Percentiles rank a stretch among this genome's conserved stretches.
Conservation (phyloP, 1,140 invertebrate genomes). For the Nymphalis io region DNA sequence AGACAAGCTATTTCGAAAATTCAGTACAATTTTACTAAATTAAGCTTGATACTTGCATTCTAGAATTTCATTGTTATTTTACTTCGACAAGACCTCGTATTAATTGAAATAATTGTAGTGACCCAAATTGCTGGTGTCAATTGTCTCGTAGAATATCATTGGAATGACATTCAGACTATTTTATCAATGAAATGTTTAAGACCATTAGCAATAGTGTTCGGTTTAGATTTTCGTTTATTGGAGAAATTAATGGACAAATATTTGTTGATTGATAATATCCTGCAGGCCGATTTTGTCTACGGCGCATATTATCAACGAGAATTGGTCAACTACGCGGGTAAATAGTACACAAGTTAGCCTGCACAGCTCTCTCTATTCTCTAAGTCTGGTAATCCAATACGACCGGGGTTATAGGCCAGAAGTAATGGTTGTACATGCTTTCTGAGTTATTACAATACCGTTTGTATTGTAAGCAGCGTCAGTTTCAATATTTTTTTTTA, state of each 20-base stretch:
- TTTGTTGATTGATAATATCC: no score
- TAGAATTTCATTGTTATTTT: neutral
- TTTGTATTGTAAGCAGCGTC: no score
- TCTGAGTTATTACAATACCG: no score
- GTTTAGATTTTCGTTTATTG: neutral
- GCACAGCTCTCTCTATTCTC: no score
- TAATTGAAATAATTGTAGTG: conserved; percentile 32
- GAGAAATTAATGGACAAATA: neutral
- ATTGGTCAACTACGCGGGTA: no score
- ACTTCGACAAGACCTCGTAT: conserved; percentile 14
- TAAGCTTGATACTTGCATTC: neutral
- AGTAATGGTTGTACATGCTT: no score
- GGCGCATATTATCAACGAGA: no score
- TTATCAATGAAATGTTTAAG: conserved; percentile 10
- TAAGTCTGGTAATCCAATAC: no score
- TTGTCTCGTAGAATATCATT: conserved; percentile 30
- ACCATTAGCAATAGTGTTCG: conserved; percentile 4
- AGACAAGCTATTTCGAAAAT: neutral
- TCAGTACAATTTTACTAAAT: neutral
- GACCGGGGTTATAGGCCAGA: no score
- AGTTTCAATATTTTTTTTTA: no score
- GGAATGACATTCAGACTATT: conserved; percentile 23
- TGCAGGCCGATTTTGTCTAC: no score
- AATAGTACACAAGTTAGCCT: no score
- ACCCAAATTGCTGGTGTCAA: conserved; percentile 31